phyloP scores from a whole-genome alignment of 2,888 invertebrate genomes.

The Camponotus fellah region DNA sequence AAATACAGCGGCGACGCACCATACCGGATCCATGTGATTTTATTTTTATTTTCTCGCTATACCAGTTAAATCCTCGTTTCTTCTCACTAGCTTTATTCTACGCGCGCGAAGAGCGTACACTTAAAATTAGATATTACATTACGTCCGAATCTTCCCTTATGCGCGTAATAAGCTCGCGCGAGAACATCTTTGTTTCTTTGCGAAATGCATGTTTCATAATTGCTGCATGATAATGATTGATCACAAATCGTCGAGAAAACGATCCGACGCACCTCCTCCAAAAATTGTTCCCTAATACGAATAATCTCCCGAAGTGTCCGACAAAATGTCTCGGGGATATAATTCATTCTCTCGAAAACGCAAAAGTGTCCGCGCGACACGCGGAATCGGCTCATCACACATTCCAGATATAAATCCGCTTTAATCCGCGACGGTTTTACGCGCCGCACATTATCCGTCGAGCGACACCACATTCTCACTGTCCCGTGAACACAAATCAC shows the following conservation, averaged over 20 bases:
- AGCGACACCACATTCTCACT: constrained; percentile 3
- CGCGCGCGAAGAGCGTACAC: constrained; percentile 9
- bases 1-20: constrained; percentile 4
- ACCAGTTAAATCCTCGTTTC: constrained; percentile 20
- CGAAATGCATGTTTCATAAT: constrained; percentile 47
- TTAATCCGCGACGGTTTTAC: constrained; percentile 4
- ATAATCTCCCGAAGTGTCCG: constrained; percentile 24
- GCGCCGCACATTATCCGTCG: constrained; percentile 21
- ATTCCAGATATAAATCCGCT: constrained; percentile 16
- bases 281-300: constrained; percentile 53
- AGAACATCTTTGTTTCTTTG: constrained; percentile 43
- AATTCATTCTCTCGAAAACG: constrained; percentile 21
- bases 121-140: constrained; percentile 45
- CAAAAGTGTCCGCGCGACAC: constrained; percentile 23
- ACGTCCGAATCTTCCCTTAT: constrained; percentile 6
- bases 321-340: constrained; percentile 33
- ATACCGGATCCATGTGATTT: neutral
- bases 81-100: constrained; percentile 25
- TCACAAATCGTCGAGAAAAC: constrained; percentile 45
- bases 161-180: constrained; percentile 53
- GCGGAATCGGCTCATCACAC: constrained; percentile 22
- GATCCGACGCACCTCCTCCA: constrained; percentile 5
- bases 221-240: constrained; percentile 40
- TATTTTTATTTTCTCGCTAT: neutral
- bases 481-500: constrained; percentile 28